Conservation (phyloP, 2,888 invertebrate genomes). For the Merodon equestris region DNA sequence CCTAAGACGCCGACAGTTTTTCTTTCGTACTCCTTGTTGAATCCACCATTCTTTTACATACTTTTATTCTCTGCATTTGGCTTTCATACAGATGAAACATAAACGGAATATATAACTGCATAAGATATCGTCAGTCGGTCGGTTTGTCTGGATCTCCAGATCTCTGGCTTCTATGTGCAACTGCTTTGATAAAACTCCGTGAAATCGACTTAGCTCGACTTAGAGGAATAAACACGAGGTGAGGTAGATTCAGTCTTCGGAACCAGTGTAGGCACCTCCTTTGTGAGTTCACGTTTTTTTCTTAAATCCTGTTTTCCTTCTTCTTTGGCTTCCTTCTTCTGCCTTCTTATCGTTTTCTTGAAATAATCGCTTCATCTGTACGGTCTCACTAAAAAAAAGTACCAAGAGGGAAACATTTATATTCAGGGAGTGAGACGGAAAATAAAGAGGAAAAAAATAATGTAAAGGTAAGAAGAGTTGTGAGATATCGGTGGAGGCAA, state of each 20-base stretch:
- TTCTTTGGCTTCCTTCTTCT: constrained; percentile 4
- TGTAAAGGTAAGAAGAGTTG: constrained; percentile 49
- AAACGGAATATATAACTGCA: constrained; percentile 65
- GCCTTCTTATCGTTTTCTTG: constrained; percentile 1
- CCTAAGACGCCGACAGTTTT: constrained; percentile 40
- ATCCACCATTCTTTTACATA: constrained; percentile 21
- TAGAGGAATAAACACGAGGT: constrained; percentile 58
- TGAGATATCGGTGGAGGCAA: constrained; percentile 54
- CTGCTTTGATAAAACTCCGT: constrained; percentile 58
- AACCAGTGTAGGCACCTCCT: constrained; percentile 27
- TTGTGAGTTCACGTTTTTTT: constrained; percentile 36
- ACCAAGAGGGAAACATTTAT: constrained; percentile 32
- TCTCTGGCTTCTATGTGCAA: constrained; percentile 29
- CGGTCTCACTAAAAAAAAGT: neutral
- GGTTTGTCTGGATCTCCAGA: constrained; percentile 5
- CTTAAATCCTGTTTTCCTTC: constrained; percentile 25
- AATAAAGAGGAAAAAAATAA: constrained; percentile 16
- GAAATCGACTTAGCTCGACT: constrained; percentile 53
- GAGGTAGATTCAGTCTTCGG: constrained; percentile 28
- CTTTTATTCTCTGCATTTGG: constrained; percentile 48
- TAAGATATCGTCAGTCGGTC: constrained; percentile 32
- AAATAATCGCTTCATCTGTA: constrained; percentile 46
- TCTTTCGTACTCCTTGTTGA: constrained; percentile 6
- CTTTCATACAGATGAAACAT: constrained; percentile 28
- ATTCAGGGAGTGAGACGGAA: constrained; percentile 12